These are phyloP conservation scores for Silvanus unidentatus DNA, from an alignment of 2,888 invertebrate genomes.

Conservation along the genomic window DNA sequence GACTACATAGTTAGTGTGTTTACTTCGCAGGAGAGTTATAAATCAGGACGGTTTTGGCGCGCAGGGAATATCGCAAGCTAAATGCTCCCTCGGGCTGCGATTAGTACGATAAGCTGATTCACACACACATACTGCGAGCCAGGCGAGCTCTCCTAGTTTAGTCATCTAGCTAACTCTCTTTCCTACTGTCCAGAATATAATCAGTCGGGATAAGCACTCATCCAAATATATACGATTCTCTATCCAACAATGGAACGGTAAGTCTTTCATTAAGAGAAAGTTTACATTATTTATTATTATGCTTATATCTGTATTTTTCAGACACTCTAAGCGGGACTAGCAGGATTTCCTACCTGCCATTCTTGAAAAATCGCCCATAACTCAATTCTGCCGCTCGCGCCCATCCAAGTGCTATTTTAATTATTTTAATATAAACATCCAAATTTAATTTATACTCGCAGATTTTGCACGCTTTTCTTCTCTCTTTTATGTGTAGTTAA, in stretches of 20 bases:
- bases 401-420: no score
- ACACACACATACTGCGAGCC: constrained; percentile 10
- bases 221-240: constrained; percentile 19
- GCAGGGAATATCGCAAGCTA: constrained; percentile 34
- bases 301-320: no score
- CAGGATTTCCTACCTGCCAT: no score
- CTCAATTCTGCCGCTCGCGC: no score
- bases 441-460: no score
- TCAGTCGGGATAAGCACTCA: constrained; percentile 22
- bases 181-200: constrained; percentile 12
- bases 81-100: constrained; percentile 38
- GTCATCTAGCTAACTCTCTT: constrained; percentile 8
- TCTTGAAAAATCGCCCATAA: no score
- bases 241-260: constrained; percentile 9
- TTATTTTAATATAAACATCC: no score
- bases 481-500: no score
- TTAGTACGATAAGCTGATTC: constrained; percentile 38
- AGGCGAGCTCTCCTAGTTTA: neutral
- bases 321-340: no score
- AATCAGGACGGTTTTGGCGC: constrained; percentile 34
- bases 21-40: constrained; percentile 34
- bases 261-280: no score
- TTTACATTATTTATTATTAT: no score
- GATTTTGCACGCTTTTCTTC: no score
- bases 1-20: constrained; percentile 30